Evolutionary conservation across 2,113 vertebrate species (phyloP).

Genomic region (Polypterus bichir): DNA sequence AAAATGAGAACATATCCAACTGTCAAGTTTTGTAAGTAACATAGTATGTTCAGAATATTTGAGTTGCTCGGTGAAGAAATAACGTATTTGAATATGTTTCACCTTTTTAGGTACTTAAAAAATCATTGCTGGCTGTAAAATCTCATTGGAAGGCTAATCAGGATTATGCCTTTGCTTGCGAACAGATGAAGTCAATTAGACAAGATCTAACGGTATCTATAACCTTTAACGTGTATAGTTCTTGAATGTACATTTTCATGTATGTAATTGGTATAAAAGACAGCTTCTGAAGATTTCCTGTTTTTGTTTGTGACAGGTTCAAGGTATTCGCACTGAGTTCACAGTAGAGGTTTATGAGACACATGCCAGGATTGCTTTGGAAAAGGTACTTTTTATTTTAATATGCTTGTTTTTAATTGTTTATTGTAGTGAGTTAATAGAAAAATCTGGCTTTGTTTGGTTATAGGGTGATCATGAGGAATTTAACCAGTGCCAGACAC

Average conservation of each 20-base stretch:
- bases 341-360: constrained; percentile 87
- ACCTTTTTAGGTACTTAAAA: constrained; percentile 60
- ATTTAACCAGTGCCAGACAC: constrained; percentile 88
- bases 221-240: not conserved
- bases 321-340: constrained; percentile 78
- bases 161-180: constrained; percentile 77
- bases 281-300: not conserved
- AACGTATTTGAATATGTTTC: not conserved
- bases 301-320: constrained; percentile 43
- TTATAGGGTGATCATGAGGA: constrained; percentile 79
- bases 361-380: constrained; percentile 77
- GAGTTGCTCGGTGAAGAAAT: too few species aligned
- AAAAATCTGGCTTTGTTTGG: not conserved
- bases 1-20: too few species aligned
- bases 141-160: constrained; percentile 73
- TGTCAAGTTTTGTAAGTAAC: too few species aligned
- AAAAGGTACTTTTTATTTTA: constrained; percentile 53
- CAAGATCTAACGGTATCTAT: constrained; percentile 72
- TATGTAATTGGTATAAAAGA: not conserved
- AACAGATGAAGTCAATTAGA: constrained; percentile 85
- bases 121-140: constrained; percentile 67
- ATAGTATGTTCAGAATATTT: too few species aligned
- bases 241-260: too few species aligned
- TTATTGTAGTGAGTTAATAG: not conserved
- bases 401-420: not conserved